Percentiles rank a stretch among this genome's conserved stretches.
Evolutionary conservation across 1,140 invertebrate species (phyloP).

Genomic region (Mesaphorura yosii): DNA sequence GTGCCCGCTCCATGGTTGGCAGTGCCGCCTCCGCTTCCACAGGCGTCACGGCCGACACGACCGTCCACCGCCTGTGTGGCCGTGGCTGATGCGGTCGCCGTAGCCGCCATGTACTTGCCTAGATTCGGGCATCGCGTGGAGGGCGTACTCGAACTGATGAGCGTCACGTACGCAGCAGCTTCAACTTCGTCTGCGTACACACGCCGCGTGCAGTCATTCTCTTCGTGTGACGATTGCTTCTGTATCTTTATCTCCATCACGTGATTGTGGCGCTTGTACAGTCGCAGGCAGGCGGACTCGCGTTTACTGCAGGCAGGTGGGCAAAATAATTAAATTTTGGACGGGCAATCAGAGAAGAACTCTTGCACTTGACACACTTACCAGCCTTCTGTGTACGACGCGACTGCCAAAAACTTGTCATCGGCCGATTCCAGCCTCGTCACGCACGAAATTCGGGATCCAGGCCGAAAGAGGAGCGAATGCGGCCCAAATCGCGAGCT

Average conservation of each 20-base stretch:
- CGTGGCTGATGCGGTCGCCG: conserved; percentile 13
- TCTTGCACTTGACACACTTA: conserved; percentile 41
- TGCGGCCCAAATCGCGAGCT: background rate
- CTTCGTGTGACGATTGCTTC: conserved; percentile 15
- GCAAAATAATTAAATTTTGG: too few relatives aligned
- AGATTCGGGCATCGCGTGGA: conserved; percentile 29
- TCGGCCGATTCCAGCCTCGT: conserved; percentile 39
- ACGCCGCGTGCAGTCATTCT: conserved; percentile 10
- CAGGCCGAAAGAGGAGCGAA: conserved; percentile 16
- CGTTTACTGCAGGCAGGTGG: conserved; percentile 38
- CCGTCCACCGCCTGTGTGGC: too few relatives aligned
- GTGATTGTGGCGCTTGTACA: conserved; percentile 43
- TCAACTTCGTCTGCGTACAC: conserved; percentile 13
- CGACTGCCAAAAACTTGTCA: conserved; percentile 46
- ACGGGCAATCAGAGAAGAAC: too few relatives aligned
- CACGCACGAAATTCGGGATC: conserved; percentile 47
- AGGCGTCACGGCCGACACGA: conserved; percentile 16
- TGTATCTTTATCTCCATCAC: conserved; percentile 40
- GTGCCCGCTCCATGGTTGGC: conserved; percentile 4
- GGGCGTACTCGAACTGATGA: conserved; percentile 26
- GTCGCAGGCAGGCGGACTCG: conserved; percentile 45
- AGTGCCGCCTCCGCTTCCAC: background rate
- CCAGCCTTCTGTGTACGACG: conserved; percentile 65
- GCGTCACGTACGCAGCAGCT: conserved; percentile 26
- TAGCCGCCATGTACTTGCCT: conserved; percentile 29